A percentile compares a stretch with the other conserved stretches of the same genome.
phyloP scores from a whole-genome alignment of 2,113 vertebrate genomes.

The Bubo bubo region DNA sequence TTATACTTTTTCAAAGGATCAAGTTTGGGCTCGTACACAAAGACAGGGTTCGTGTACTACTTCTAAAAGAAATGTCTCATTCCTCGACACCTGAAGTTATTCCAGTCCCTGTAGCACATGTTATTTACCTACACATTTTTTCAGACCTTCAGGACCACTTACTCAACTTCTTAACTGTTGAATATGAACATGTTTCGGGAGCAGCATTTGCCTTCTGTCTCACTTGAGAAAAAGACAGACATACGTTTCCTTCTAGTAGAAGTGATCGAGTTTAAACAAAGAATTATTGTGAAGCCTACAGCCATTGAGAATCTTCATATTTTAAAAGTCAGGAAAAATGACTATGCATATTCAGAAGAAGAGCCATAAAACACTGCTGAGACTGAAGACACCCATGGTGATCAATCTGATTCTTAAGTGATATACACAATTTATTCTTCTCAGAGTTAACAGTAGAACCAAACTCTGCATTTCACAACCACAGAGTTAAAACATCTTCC shows the following conservation, averaged over 20 bases:
- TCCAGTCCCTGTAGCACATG: not conserved
- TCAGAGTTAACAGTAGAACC: not conserved
- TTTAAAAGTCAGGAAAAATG: not conserved
- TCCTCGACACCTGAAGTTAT: not conserved
- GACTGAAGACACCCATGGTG: not conserved
- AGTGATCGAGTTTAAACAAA: rapidly evolving
- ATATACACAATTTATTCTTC: not conserved
- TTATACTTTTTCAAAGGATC: not conserved
- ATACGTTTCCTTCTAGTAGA: not conserved
- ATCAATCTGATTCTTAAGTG: not conserved
- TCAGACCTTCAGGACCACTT: not conserved
- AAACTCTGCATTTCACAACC: not conserved
- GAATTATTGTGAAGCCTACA: not conserved
- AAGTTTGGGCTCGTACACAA: not conserved
- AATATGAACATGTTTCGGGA: not conserved
- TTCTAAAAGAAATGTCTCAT: not conserved
- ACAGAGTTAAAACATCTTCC: not conserved
- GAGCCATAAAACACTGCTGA: not conserved
- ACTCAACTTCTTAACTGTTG: not conserved
- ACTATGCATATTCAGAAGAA: not conserved
- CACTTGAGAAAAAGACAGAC: not conserved
- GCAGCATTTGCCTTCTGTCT: not conserved
- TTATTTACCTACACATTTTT: not conserved
- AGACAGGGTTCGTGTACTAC: not conserved
- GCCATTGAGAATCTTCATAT: not conserved